Conservation (phyloP, 2,797 vertebrate genomes). For the Bovichtus variegatus region DNA sequence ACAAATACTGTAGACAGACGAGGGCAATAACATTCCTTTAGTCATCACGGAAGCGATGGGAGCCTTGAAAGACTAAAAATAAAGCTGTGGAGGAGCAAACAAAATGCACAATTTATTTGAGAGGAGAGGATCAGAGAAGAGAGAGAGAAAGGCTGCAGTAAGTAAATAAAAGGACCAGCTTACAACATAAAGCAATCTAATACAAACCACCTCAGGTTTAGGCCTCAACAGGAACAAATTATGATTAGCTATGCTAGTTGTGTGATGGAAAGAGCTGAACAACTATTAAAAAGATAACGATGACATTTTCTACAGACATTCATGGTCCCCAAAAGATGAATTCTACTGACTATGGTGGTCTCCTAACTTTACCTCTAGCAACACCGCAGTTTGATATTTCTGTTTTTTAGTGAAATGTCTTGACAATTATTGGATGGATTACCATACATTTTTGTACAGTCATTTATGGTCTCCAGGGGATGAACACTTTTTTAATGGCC, state of each 20-base stretch:
- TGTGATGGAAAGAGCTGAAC: neutral
- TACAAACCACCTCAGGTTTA: neutral
- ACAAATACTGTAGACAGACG: neutral
- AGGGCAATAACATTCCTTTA: slow-evolving; percentile 16
- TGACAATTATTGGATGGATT: too few species aligned
- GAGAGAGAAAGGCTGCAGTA: neutral
- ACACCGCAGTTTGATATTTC: neutral
- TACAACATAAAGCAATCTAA: neutral
- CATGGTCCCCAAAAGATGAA: neutral
- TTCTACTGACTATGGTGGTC: neutral
- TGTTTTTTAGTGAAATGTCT: too few species aligned
- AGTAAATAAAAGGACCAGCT: neutral
- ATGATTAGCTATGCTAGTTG: neutral
- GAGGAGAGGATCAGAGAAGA: slow-evolving; percentile 14
- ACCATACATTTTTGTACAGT: too few species aligned
- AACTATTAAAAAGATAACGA: neutral
- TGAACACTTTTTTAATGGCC: too few species aligned
- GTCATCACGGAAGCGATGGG: slow-evolving; percentile 19
- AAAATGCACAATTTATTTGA: slow-evolving; percentile 5
- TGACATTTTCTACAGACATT: neutral
- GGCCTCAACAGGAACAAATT: neutral
- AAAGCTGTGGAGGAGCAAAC: slow-evolving; percentile 32
- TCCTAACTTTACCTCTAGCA: neutral
- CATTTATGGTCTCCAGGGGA: too few species aligned
- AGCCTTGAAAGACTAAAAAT: slow-evolving; percentile 40